These are phyloP conservation scores for Enhydra lutris DNA, from an alignment of 2,113 vertebrate species.

Conservation along the genomic window DNA sequence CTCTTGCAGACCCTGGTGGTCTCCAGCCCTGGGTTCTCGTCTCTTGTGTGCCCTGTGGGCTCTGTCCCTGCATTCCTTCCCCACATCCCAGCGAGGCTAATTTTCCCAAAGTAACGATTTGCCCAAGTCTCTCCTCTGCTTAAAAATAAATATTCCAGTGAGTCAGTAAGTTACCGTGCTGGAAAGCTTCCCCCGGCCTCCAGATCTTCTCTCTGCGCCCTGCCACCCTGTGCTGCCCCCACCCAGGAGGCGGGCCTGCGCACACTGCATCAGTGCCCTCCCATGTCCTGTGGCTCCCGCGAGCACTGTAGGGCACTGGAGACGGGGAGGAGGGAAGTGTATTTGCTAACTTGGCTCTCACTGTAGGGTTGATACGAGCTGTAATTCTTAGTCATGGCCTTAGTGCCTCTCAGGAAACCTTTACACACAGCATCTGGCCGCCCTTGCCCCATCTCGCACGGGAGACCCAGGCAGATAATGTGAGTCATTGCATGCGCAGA, in stretches of 20 bases:
- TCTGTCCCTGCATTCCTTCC: not conserved
- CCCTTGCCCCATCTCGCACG: accelerated
- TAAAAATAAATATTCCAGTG: not conserved
- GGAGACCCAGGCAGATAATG: not conserved
- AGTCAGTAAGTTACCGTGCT: not conserved
- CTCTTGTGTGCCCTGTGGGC: not conserved
- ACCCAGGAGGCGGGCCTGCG: not conserved
- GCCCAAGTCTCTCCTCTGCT: not conserved
- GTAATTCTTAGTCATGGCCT: not conserved
- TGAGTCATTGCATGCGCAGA: not conserved
- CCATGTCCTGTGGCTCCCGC: not conserved
- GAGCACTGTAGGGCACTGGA: not conserved
- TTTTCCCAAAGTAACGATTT: conserved; percentile 18
- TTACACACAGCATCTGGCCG: not conserved
- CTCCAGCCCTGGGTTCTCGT: not conserved
- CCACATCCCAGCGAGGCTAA: not conserved
- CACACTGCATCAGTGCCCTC: not conserved
- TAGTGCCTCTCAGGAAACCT: not conserved
- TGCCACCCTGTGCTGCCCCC: not conserved
- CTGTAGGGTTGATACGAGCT: not conserved
- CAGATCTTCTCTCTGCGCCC: not conserved
- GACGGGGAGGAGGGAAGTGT: not conserved
- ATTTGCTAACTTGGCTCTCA: not conserved
- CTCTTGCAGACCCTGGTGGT: not conserved
- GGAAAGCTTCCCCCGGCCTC: not conserved